Base-by-base conservation (phyloP, 1,140 invertebrate species). In the Calycopis cecrops region DNA sequence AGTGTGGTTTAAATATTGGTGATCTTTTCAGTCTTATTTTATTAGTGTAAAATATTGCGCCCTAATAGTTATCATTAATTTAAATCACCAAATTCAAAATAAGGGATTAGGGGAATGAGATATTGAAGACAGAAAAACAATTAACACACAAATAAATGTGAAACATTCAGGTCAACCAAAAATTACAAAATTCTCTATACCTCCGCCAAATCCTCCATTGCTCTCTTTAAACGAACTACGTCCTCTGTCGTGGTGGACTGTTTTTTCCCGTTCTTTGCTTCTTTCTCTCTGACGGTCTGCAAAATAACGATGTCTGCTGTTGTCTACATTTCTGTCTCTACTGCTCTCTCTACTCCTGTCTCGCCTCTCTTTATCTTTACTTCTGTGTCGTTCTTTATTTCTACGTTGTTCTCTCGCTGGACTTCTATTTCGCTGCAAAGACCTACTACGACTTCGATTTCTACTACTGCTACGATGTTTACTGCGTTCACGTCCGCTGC, bases 201-300 rank as follows among this genome's bases (percentile, higher is more conserved):
- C 69, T 66, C 72, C 70, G 28, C 78, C 72, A 16, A 76, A 58
- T 2, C 75, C 76, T 16, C 76, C 69, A 53, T 55, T 77, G 42
- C 60, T 71, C 35, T 82, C 76, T 56, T 55, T 72, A 28, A 68
- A 68, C 0, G 77, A 72, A 42, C 66, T 79, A 0, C 65, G 58
- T 35, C 61, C 68, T 44, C 67, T 61, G 35, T 65, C 61, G 12
- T 57, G 62, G 48, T 60, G 56, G 44, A 54, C 18, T 8, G 35
- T 57, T 50, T 35, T 57, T 44, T 48, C 48, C 17, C 40, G 48
- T 38, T 33, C 37, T 48, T 12, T 51, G 17, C 18, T 55, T 48
- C 35, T 57, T 49, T 51, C 34, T 33, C 8, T 62, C 47, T 18
- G 50, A 59, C 3, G 38, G 40, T 42, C 37, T 48, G 38, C 54